Conservation (phyloP, 2,113 vertebrate species). For the Calyptomena viridis region DNA sequence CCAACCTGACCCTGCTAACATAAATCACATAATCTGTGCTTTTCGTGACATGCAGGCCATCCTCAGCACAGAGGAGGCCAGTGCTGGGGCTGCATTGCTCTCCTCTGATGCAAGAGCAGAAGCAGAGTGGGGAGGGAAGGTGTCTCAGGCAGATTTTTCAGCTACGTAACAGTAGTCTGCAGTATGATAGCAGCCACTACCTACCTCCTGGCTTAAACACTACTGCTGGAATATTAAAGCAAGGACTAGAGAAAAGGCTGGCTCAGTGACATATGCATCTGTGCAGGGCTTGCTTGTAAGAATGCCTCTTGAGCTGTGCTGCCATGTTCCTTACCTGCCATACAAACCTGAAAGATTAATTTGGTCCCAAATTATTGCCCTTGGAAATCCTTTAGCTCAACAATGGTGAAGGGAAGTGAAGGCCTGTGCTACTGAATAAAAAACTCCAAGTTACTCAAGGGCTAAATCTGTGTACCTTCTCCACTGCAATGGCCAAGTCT, state of each 20-base stretch:
- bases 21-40: background rate
- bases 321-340: background rate
- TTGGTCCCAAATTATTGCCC: background rate
- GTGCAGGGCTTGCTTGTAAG: background rate
- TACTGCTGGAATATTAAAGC: background rate
- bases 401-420: background rate
- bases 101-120: background rate
- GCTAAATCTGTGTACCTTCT: background rate
- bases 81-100: background rate
- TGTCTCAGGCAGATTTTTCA: background rate
- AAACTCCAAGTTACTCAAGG: background rate
- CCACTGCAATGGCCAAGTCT: background rate
- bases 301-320: background rate
- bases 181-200: background rate
- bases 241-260: background rate
- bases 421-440: background rate
- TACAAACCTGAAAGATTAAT: background rate
- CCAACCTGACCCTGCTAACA: background rate
- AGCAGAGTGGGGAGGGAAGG: background rate
- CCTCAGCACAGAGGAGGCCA: background rate
- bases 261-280: background rate
- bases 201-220: background rate
- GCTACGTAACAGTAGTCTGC: background rate
- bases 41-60: background rate
- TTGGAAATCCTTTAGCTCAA: background rate